These are phyloP conservation scores for Zalophus californianus DNA, from an alignment of 2,797 vertebrate genomes.

Conservation along the genomic window DNA sequence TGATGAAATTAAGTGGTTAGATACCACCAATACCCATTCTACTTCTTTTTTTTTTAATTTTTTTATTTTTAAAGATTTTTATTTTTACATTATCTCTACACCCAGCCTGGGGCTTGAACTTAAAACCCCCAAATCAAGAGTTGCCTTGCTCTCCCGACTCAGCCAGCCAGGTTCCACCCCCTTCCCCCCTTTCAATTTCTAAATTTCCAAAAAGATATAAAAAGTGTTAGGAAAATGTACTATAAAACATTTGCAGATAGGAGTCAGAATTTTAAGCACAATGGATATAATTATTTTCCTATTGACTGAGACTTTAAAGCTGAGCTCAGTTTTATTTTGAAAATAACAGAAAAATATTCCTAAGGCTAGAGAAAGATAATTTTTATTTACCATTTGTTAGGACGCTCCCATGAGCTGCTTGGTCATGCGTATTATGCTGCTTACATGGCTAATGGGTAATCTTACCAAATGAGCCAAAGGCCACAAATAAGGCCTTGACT, in stretches of 20 bases:
- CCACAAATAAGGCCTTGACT: conserved; percentile 80
- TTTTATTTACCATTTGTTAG: conserved; percentile 81
- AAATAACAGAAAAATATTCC: conserved; percentile 67
- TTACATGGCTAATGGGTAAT: conserved; percentile 72
- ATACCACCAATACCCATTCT: background rate
- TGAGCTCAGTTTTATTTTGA: conserved; percentile 56
- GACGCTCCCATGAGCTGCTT: conserved; percentile 76
- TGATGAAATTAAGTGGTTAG: background rate
- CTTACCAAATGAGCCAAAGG: conserved; percentile 81
- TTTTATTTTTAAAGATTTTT: background rate
- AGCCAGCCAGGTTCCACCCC: background rate
- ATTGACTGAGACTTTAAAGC: conserved; percentile 56
- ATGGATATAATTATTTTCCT: conserved; percentile 56
- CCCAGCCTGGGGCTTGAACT: background rate
- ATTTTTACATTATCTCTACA: background rate
- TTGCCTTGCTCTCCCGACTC: background rate
- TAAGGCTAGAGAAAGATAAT: conserved; percentile 68
- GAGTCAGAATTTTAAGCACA: conserved; percentile 58
- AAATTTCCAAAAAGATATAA: background rate
- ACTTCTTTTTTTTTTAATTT: background rate
- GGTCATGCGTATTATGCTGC: conserved; percentile 68
- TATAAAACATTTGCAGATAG: conserved; percentile 17
- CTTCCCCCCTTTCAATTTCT: background rate
- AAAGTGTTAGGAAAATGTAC: conserved; percentile 21
- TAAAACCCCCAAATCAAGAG: background rate